Conservation (phyloP, 2,888 invertebrate genomes). For the Eristalinus aeneus region DNA sequence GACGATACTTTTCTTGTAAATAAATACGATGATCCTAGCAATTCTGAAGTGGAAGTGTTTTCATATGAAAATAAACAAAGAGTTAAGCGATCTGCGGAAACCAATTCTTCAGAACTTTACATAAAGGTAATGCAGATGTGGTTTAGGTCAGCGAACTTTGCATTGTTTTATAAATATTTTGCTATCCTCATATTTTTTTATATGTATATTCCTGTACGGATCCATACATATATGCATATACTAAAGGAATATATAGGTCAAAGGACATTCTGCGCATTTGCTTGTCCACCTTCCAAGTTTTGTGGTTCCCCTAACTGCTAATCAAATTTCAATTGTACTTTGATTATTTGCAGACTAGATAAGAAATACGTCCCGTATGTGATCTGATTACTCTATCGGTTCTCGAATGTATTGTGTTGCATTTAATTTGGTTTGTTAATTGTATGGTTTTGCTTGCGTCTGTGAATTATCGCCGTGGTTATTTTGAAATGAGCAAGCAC, state of each 20-base stretch:
- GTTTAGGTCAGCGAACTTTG: background rate
- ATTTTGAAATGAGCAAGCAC: background rate
- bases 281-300: background rate
- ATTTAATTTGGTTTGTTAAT: background rate
- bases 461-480: background rate
- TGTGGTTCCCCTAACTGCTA: background rate
- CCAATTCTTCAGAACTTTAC: constrained; percentile 41
- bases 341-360: background rate
- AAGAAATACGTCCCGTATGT: background rate
- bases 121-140: constrained; percentile 27
- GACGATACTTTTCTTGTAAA: constrained; percentile 35
- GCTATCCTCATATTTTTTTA: background rate
- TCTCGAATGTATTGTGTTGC: background rate
- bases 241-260: background rate
- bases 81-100: constrained; percentile 37
- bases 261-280: constrained; percentile 6
- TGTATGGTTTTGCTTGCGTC: too few relatives aligned
- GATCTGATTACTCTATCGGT: background rate
- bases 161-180: background rate
- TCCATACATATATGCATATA: background rate
- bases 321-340: background rate
- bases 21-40: constrained; percentile 28
- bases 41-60: constrained; percentile 5
- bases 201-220: background rate
- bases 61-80: constrained; percentile 22